phyloP scores from a whole-genome alignment of 2,113 vertebrate genomes.

The Leptobrachium ailaonicum region DNA sequence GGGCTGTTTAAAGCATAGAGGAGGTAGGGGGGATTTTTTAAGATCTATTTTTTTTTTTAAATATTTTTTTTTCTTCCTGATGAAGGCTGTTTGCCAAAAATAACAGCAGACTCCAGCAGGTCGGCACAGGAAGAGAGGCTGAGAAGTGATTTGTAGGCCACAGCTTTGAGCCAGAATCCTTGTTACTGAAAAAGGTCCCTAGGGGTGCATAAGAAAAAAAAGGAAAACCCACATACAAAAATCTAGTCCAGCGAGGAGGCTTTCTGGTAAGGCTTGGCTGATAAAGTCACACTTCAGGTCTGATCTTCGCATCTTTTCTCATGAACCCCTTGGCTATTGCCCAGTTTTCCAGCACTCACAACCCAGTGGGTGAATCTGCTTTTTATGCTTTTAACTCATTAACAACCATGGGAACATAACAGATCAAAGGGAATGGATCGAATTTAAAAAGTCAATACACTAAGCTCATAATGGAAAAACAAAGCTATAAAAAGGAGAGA shows the following conservation, averaged over 20 bases:
- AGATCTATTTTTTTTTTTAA: neutral
- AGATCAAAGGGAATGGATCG: too few relatives aligned
- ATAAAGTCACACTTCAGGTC: slow-evolving; percentile 50
- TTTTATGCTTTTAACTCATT: slow-evolving; percentile 1
- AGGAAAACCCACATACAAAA: slow-evolving; percentile 32
- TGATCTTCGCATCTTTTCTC: slow-evolving; percentile 31
- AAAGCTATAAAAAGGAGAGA: too few relatives aligned
- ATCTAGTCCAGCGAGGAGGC: slow-evolving; percentile 55
- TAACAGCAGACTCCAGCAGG: slow-evolving; percentile 92
- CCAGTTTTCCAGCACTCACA: slow-evolving; percentile 11
- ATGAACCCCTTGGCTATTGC: slow-evolving; percentile 15
- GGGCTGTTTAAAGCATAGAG: neutral
- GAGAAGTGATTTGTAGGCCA: slow-evolving; percentile 82
- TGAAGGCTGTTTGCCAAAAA: slow-evolving; percentile 83
- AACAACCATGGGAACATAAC: neutral
- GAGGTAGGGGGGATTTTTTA: slow-evolving; percentile 4
- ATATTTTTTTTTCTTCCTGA: slow-evolving; percentile 65
- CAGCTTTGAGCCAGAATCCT: slow-evolving; percentile 72
- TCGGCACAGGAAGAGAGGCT: slow-evolving; percentile 89
- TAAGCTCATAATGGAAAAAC: too few relatives aligned
- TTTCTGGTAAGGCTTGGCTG: slow-evolving; percentile 43
- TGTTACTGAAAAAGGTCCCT: slow-evolving; percentile 72
- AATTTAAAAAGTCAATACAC: too few relatives aligned
- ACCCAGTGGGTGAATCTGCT: neutral
- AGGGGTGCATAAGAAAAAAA: slow-evolving; percentile 68